Evolutionary conservation across 2,797 vertebrate genomes (phyloP), one percentile per base, ranked within the genome.

Genomic region (Spinibarbus caldwelli): DNA sequence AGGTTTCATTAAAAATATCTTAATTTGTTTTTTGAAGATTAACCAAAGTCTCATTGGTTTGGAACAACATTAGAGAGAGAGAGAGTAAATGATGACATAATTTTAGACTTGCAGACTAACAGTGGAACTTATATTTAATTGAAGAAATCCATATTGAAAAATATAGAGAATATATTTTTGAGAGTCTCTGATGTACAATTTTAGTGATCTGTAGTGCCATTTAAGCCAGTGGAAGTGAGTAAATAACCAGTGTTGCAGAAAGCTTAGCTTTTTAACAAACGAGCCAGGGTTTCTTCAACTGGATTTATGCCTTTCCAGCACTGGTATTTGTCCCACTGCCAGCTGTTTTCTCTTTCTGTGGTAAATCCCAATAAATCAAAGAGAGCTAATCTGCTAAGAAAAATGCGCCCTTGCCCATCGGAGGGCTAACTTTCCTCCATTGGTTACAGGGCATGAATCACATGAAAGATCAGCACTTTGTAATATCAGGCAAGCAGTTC

Each of bases 371-470:
- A 94, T 96, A 94, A 95, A 96, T 96, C 95, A 95, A 90, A 90
- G 93, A 79, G 92, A 93, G 93, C 92, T 95, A 95, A 95, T 94
- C 93, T 94, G 93, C 92, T 93, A 92, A 94, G 94, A 92, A 94
- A 92, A 93, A 92, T 92, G 92, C 92, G 89, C 90, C 91, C 90
- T 91, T 62, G 82, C 88, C 78, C 29, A 80, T 88, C 86, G 87
- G 86, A 89, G 88, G 89, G 87, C 87, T 87, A 89, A 91, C 92
- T 93, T 92, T 92, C 93, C 93, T 91, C 91, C 93, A 95, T 95
- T 94, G 93, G 94, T 95, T 94, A 94, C 95, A 95, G 94, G 89
- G 88, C 91, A 95, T 96, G 90, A 94, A 94, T 95, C 94, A 95
- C 91, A 82, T 88, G 87, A 94, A 92, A 93, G 92, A 92, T 92